Evolutionary conservation across 2,888 invertebrate species (phyloP), one percentile per base, ranked within the genome.

Genomic region (Helicoverpa assulta): DNA sequence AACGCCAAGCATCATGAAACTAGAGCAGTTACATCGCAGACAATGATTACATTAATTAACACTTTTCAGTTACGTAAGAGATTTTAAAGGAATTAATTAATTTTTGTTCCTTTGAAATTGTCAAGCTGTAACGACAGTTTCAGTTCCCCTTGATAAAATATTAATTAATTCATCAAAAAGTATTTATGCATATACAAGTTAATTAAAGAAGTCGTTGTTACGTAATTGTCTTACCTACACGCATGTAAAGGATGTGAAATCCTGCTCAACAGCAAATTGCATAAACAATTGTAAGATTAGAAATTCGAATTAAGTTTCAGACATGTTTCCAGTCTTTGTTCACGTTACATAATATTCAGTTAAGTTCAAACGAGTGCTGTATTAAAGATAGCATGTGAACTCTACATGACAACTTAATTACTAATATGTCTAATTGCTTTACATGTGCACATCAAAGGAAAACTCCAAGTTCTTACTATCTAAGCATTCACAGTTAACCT

Each of bases 41-140:
- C 79, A 82, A 75, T 80, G 73, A 85, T 85, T 83, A 79, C 78
- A 77, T 71, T 80, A 85, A 84, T 82, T 80, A 81, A 77, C 76
- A 53, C 63, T 79, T 69, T 65, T 62, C 66, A 72, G 70, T 88
- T 83, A 84, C 75, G 73, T 83, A 83, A 86, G 54, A 65, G 55
- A 69, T 72, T 75, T 80, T 63, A 58, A 77, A 67, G 52, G n/a
- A 76, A 67, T 51, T 18, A 72, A 56, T 73, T 29, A 40, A n/a
- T 50, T 69, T 51, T 33, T 37, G 12, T 21, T 2, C 33, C 43
- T 60, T 18, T 40, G 12, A n/a, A 56, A 52, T 65, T 58, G 40
- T 37, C 26, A 55, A 21, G 37, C 55, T 19, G 19, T 56, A 56
- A 56, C 18, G 18, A 56, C n/a, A 51, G 43, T 69, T 73, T 61